These are phyloP conservation scores for Pterostichus niger DNA, from an alignment of 2,888 invertebrate genomes.

Conservation along the genomic window DNA sequence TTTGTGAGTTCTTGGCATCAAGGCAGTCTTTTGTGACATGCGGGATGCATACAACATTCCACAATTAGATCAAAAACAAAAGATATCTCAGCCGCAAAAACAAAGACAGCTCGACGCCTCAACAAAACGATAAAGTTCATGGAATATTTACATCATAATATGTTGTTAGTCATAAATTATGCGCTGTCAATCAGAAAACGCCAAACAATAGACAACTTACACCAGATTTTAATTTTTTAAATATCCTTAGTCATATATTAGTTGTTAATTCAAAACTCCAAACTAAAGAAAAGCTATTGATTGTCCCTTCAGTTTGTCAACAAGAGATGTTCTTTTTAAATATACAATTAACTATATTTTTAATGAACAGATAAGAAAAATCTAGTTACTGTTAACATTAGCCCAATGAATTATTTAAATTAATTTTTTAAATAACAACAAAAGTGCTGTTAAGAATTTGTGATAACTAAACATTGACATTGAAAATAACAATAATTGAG, in stretches of 20 bases:
- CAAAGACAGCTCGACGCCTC: constrained; percentile 61
- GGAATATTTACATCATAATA: constrained; percentile 36
- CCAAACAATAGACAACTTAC: constrained; percentile 12
- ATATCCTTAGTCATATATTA: constrained; percentile 14
- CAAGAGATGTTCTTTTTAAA: not conserved
- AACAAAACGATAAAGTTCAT: constrained; percentile 33
- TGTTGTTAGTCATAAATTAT: constrained; percentile 40
- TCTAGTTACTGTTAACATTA: constrained; percentile 8
- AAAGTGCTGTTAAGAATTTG: constrained; percentile 21
- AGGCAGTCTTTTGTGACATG: constrained; percentile 11
- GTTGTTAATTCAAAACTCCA: constrained; percentile 10
- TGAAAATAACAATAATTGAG: constrained; percentile 39
- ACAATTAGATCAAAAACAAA: constrained; percentile 38
- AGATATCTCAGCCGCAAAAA: constrained; percentile 24
- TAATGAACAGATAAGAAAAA: not conserved
- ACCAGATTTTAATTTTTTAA: constrained; percentile 4
- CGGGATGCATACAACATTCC: constrained; percentile 36
- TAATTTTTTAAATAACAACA: constrained; percentile 27
- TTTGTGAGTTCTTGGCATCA: not conserved
- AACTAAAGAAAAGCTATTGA: constrained; percentile 2
- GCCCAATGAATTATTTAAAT: constrained; percentile 14
- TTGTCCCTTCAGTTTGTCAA: not conserved
- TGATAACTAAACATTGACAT: constrained; percentile 49
- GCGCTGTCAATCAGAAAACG: constrained; percentile 13
- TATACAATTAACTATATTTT: constrained; percentile 2